Conservation (phyloP, 2,888 invertebrate species). For the Entomobrya multifasciata region DNA sequence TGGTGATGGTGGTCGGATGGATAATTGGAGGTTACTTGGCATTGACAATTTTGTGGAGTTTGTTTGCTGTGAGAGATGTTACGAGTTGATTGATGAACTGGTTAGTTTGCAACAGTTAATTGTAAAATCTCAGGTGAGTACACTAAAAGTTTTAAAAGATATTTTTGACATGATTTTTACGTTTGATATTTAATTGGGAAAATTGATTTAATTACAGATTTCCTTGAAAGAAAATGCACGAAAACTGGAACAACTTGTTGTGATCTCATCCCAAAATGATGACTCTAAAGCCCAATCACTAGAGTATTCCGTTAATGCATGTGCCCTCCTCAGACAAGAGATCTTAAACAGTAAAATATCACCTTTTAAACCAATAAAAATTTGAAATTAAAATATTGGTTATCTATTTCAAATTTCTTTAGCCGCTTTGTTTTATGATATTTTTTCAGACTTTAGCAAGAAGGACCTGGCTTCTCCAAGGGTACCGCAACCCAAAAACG, state of each 20-base stretch:
- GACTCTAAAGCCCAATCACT: neutral
- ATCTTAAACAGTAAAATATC: neutral
- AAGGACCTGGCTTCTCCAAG: too few species aligned
- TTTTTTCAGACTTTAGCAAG: too few species aligned
- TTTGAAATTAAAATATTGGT: too few species aligned
- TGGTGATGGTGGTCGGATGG: neutral
- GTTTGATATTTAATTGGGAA: too few species aligned
- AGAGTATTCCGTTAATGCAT: slow-evolving; percentile 11
- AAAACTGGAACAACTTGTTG: too few species aligned
- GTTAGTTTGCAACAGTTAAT: slow-evolving; percentile 11
- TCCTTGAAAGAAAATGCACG: too few species aligned
- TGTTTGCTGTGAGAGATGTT: slow-evolving; percentile 15
- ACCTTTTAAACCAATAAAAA: too few species aligned
- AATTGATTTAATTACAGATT: too few species aligned
- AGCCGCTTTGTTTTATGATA: too few species aligned
- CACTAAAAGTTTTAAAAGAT: neutral
- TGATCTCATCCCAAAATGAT: neutral
- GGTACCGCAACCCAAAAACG: too few species aligned
- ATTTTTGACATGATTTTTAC: too few species aligned
- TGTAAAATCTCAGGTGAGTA: neutral
- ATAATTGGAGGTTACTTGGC: neutral
- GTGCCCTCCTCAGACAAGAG: neutral
- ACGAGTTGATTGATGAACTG: neutral
- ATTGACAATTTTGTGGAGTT: neutral
- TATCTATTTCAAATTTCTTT: too few species aligned